These are phyloP conservation scores for Rhodophaea formosa DNA, from an alignment of 2,888 invertebrate species.

Conservation along the genomic window DNA sequence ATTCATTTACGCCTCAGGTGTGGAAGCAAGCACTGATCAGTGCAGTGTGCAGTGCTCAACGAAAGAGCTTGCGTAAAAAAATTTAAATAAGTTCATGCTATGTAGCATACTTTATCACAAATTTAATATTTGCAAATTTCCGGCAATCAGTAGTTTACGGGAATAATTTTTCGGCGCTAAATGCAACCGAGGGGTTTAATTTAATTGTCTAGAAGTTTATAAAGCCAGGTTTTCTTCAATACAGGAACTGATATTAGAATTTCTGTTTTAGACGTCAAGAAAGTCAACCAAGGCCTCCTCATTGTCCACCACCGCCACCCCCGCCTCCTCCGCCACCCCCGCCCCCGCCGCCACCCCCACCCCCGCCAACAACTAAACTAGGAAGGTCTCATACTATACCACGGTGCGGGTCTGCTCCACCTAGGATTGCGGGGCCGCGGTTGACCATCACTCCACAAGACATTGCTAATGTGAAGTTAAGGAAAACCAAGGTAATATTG, in stretches of 20 bases:
- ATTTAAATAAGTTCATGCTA: too few species aligned
- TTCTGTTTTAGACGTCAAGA: conserved; percentile 36
- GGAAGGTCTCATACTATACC: conserved; percentile 61
- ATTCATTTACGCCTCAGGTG: too few species aligned
- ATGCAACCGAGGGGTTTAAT: too few species aligned
- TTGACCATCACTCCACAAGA: conserved; percentile 72
- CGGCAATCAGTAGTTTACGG: too few species aligned
- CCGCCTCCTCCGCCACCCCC: conserved; percentile 56
- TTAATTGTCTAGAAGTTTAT: too few species aligned
- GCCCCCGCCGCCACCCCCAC: conserved; percentile 57
- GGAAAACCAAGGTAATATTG: conserved; percentile 61
- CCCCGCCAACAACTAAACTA: conserved; percentile 41
- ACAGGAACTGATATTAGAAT: background rate
- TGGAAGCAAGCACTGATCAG: too few species aligned
- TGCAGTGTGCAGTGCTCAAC: too few species aligned
- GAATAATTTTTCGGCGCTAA: too few species aligned
- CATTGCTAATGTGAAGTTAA: conserved; percentile 71
- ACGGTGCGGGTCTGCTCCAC: conserved; percentile 68
- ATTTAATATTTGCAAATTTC: too few species aligned
- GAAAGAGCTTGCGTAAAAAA: too few species aligned
- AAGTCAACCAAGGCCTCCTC: conserved; percentile 25
- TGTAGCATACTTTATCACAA: too few species aligned
- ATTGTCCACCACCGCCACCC: conserved; percentile 32
- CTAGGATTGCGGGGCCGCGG: conserved; percentile 55
- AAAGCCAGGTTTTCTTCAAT: too few species aligned